Base-by-base conservation (phyloP, 2,113 vertebrate species). In the Oplegnathus fasciatus region DNA sequence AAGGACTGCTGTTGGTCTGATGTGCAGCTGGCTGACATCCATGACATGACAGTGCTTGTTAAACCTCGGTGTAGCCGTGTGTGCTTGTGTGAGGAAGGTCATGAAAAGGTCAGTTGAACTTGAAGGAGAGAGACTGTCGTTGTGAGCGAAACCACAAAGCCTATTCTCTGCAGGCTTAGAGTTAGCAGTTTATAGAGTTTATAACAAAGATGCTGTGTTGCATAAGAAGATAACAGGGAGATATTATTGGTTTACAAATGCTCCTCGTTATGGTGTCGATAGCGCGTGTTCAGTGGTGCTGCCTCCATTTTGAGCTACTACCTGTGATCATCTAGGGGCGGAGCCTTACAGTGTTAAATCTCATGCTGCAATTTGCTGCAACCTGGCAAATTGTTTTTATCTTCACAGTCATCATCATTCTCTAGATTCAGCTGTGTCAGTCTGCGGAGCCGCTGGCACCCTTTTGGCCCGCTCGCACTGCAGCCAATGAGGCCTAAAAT, bases 401-500 rank as follows among this genome's bases (percentile, higher is more conserved):
- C 73, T 74, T 78, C 62, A 3, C 69, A 42, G 66, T 76, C 70
- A 24, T 74, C 50, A 60, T 80, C 70, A 30, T 34, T 74, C 65
- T 81, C 40, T 62, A 34, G 67, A 86, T 86, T 75, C 81, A 73
- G 76, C 83, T 42, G 78, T 71, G 78, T 80, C 65, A 26, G 54
- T 82, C 75, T 22, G 54, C 26, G 32, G 75, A 79, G 90, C 67
- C 10, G 80, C 72, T 69, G 70, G 66, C 52, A 69, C n/a, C 44
- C 79, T 22, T 26, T n/a, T 44, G 26, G 65, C 42, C 76, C 14
- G 0, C 15, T 3, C 44, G 11, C 66, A 57, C 58, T 1, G 37
- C 46, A 22, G 30, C 64, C 90, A 88, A 50, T 50, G 82, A 78
- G 66, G 88, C 90, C 78, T 86, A 68, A 92, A 89, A 89, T 87